Evolutionary conservation across 2,797 vertebrate genomes (phyloP).

Genomic region (Lagodon rhomboides): DNA sequence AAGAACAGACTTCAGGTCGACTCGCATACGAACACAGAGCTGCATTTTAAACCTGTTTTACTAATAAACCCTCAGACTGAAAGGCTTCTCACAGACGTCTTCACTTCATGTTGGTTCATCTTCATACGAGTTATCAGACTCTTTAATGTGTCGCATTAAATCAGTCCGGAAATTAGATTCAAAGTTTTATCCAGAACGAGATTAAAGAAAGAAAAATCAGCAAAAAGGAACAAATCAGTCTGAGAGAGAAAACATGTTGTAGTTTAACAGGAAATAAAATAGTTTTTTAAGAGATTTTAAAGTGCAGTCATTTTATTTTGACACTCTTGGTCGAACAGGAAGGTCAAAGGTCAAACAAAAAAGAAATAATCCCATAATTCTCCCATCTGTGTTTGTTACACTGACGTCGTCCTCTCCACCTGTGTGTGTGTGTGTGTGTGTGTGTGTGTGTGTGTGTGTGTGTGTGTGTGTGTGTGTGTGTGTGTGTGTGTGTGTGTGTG

Average conservation of each 20-base stretch:
- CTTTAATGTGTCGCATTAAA: too few species aligned
- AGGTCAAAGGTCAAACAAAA: conserved; percentile 1
- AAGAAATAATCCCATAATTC: not conserved
- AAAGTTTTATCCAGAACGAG: not conserved
- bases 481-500: conserved; percentile 21
- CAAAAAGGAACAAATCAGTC: not conserved
- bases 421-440: conserved; percentile 7
- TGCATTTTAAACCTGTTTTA: too few species aligned
- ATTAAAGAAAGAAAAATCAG: not conserved
- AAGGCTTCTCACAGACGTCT: too few species aligned
- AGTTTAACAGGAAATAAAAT: not conserved
- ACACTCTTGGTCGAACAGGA: not conserved
- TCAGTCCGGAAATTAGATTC: not conserved
- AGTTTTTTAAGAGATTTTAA: not conserved
- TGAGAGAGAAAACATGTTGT: not conserved
- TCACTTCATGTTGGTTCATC: too few species aligned
- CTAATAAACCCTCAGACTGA: too few species aligned
- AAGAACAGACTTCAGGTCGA: too few species aligned
- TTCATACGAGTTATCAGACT: too few species aligned
- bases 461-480: conserved; percentile 6
- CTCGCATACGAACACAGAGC: too few species aligned
- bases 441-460: not conserved
- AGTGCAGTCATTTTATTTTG: not conserved
- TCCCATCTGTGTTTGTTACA: not conserved
- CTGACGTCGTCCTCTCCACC: conserved; percentile 5